phyloP scores from a whole-genome alignment of 2,888 invertebrate species.

The Caenorhabditis sp. region DNA sequence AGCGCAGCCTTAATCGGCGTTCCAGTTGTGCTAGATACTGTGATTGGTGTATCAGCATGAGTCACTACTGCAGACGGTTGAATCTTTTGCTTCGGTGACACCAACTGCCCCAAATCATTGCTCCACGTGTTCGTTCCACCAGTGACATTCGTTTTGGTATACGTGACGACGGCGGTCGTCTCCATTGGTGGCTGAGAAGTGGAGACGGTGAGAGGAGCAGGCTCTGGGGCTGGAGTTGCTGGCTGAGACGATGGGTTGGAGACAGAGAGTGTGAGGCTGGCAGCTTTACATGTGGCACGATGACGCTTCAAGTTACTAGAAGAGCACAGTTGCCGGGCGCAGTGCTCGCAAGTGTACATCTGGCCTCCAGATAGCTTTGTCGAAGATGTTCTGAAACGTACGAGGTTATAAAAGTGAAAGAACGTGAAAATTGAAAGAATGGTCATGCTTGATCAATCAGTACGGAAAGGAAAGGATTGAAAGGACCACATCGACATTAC shows the following conservation, averaged over 20 bases:
- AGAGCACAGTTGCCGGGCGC: conserved; percentile 71
- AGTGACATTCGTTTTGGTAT: conserved; percentile 31
- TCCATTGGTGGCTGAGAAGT: background rate
- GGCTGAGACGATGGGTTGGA: conserved; percentile 26
- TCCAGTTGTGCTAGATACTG: background rate
- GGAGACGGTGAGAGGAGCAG: background rate
- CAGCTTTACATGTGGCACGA: conserved; percentile 72
- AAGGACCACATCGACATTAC: conserved; percentile 15
- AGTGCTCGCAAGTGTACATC: conserved; percentile 67
- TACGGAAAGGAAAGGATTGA: background rate
- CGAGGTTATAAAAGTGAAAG: background rate
- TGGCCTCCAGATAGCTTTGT: conserved; percentile 14
- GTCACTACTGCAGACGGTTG: background rate
- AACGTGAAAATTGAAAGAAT: background rate
- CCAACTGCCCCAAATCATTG: background rate
- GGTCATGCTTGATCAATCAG: background rate
- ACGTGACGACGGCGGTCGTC: conserved; percentile 50
- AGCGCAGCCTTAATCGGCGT: conserved; percentile 7
- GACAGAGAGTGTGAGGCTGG: background rate
- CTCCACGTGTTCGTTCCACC: conserved; percentile 3
- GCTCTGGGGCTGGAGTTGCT: background rate
- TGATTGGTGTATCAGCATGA: background rate
- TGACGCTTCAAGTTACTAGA: conserved; percentile 76
- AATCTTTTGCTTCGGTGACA: conserved; percentile 35
- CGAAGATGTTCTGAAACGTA: conserved; percentile 14